Evolutionary conservation across 1,140 invertebrate genomes (phyloP), one percentile per base, ranked within the genome.

Genomic region (Drosophila melanica): DNA sequence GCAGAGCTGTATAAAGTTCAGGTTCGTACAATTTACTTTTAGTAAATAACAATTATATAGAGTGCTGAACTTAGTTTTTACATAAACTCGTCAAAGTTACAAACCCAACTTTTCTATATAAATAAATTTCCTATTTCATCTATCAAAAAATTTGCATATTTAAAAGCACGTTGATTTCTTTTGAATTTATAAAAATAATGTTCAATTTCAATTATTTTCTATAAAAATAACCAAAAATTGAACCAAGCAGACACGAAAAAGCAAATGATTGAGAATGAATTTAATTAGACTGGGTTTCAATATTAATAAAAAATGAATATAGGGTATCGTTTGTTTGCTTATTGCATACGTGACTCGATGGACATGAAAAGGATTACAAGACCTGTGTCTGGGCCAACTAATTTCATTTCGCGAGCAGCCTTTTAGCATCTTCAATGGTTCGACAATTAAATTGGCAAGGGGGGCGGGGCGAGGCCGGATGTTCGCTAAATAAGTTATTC

Each of bases 281-380:
- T 62, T 14, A 55, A 60, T 73, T 60, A 62, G 58, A 42, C 23
- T 60, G 27, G 37, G 37, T 59, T 65, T 60, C n/a, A n/a, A n/a
- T n/a, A n/a, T 35, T 33, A 11, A 16, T 55, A 70, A 20, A 75
- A 64, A 75, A n/a, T 75, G 70, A 75, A 65, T 65, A 60, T 71
- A 59, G 60, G 41, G 33, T 69, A 37, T 39, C 70, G 55, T 69
- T 50, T 70, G 50, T n/a, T 47, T 18, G 54, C 50, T 51, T 39
- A 80, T 76, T 50, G 67, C 65, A 77, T 82, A 84, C 84, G 84
- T 89, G 84, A 72, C 58, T 55, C 42, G 66, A 62, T 70, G 79
- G 37, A 47, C 67, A 70, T 55, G 30, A 70, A 89, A 89, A 78
- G 85, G 84, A 89, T 89, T 89, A 89, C 51, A 79, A 53, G 12